phyloP scores from a whole-genome alignment of 2,797 vertebrate genomes.

The Philypnodon macrostomus region DNA sequence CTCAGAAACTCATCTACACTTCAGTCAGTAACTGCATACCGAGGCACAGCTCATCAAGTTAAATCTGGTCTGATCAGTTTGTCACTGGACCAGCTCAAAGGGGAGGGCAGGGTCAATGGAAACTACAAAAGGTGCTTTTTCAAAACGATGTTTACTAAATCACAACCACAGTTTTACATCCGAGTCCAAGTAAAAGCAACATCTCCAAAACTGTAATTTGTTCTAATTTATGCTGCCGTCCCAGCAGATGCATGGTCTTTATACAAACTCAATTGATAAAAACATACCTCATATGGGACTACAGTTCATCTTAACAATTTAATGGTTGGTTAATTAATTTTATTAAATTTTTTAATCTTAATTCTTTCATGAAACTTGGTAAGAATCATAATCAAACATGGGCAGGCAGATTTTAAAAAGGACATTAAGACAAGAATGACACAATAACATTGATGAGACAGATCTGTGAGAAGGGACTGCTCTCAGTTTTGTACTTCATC shows the following conservation, averaged over 20 bases:
- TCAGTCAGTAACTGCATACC: conserved; percentile 30
- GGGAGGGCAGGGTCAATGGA: not conserved
- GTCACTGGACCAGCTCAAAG: conserved; percentile 5
- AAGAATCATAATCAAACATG: not conserved
- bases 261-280: conserved; percentile 36
- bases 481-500: conserved; percentile 35
- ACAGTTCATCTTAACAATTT: no score
- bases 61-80: conserved; percentile 31
- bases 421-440: conserved; percentile 28
- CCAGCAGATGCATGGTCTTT: conserved; percentile 32
- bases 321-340: no score
- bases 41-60: conserved; percentile 35
- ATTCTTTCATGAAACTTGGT: conserved; percentile 9
- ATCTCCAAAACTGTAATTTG: conserved; percentile 12
- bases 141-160: conserved; percentile 38
- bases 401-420: conserved; percentile 8
- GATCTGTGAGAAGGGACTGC: conserved; percentile 38
- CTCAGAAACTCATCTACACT: conserved; percentile 30
- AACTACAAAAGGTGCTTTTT: conserved; percentile 51
- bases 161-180: conserved; percentile 42
- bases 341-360: no score
- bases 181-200: conserved; percentile 36
- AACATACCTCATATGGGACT: conserved; percentile 28
- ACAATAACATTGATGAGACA: conserved; percentile 32
- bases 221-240: conserved; percentile 27